These are phyloP conservation scores for Lethenteron reissneri DNA, from an alignment of 2,113 vertebrate genomes.

Conservation along the genomic window DNA sequence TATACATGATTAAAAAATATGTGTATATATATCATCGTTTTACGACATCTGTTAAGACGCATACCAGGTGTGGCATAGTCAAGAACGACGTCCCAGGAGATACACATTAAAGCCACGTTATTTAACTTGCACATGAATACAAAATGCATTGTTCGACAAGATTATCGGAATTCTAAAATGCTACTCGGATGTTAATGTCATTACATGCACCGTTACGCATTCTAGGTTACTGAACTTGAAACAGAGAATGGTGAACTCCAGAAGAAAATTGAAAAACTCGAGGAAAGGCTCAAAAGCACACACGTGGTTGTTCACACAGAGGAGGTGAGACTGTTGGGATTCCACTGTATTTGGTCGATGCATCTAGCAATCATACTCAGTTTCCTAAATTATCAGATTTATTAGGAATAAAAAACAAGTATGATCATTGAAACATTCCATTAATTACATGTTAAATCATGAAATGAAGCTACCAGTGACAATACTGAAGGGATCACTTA, in stretches of 20 bases:
- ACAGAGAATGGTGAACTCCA: slow-evolving; percentile 77
- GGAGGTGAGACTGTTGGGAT: not conserved
- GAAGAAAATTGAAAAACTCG: slow-evolving; percentile 71
- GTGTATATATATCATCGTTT: not conserved
- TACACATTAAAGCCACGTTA: not conserved
- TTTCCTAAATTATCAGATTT: too few species aligned
- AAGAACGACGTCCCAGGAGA: slow-evolving; percentile 13
- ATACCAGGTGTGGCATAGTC: not conserved
- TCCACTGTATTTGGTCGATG: too few species aligned
- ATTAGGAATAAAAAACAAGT: too few species aligned
- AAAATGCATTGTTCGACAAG: not conserved
- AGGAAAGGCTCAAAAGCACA: slow-evolving; percentile 58
- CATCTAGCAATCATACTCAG: too few species aligned
- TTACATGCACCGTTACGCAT: slow-evolving; percentile 10
- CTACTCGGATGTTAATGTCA: not conserved
- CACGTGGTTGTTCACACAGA: slow-evolving; percentile 19
- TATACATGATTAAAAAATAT: too few species aligned
- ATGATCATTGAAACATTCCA: too few species aligned
- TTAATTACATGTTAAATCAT: too few species aligned
- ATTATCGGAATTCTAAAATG: too few species aligned
- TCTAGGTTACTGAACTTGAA: slow-evolving; percentile 90
- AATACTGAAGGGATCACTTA: too few species aligned
- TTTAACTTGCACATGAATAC: slow-evolving; percentile 8
- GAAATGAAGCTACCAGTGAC: too few species aligned
- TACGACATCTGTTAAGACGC: not conserved